phyloP scores from a whole-genome alignment of 2,797 vertebrate species.

The Scolopax rusticola region DNA sequence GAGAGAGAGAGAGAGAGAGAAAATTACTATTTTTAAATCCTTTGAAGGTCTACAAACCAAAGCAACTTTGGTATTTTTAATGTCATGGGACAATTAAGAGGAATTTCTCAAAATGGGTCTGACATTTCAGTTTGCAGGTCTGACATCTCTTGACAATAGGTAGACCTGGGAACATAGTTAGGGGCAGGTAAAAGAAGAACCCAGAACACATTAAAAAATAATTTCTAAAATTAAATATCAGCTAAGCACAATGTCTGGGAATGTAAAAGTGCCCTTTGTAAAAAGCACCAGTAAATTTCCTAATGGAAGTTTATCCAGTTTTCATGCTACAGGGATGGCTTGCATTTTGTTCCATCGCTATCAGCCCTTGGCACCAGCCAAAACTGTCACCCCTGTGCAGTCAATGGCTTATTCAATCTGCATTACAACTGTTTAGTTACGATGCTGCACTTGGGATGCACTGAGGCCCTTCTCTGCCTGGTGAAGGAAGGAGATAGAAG shows the following conservation, averaged over 20 bases:
- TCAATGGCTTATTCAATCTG: neutral
- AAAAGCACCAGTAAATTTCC: neutral
- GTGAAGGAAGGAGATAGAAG: neutral
- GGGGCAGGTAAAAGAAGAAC: neutral
- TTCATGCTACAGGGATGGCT: neutral
- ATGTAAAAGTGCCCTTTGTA: neutral
- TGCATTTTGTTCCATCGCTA: neutral
- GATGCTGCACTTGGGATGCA: neutral
- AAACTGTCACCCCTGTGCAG: too few relatives aligned
- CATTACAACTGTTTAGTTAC: neutral
- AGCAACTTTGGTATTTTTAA: conserved; percentile 3
- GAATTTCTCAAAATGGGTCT: neutral
- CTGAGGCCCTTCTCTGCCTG: neutral
- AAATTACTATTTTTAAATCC: neutral
- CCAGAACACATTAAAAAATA: neutral
- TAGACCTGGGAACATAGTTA: neutral
- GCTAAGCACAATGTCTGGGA: neutral
- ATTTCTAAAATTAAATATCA: neutral
- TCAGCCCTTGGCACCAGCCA: neutral
- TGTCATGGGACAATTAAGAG: neutral
- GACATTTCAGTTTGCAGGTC: conserved; percentile 27
- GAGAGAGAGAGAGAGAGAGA: neutral
- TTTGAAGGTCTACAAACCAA: conserved; percentile 23
- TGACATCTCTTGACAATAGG: conserved; percentile 10
- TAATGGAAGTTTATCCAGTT: neutral